These are phyloP conservation scores for Pyrgus malvae DNA, from an alignment of 2,888 invertebrate species.

Conservation along the genomic window DNA sequence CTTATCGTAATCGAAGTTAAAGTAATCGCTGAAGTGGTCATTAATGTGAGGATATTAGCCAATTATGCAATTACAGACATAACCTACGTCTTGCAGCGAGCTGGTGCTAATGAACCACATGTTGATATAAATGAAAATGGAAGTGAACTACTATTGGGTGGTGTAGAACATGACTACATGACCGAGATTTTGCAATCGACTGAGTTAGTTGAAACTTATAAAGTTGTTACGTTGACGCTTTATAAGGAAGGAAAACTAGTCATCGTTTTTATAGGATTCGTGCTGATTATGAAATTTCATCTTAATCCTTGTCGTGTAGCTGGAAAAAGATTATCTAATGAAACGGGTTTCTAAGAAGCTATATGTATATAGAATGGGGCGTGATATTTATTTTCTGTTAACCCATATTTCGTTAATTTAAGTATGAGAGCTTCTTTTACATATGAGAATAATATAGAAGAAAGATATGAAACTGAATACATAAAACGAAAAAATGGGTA, in stretches of 20 bases:
- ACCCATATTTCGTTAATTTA: no score
- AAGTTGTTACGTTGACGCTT: not conserved
- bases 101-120: constrained; percentile 22
- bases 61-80: constrained; percentile 21
- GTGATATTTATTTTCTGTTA: no score
- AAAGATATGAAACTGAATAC: no score
- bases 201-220: constrained; percentile 4
- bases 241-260: constrained; percentile 7
- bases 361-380: no score
- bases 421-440: no score
- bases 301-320: not conserved
- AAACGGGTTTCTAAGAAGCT: no score
- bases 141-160: constrained; percentile 15
- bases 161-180: constrained; percentile 7
- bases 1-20: constrained; percentile 13
- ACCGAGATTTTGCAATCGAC: constrained; percentile 6
- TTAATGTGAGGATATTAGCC: constrained; percentile 19
- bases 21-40: not conserved
- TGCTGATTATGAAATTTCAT: not conserved
- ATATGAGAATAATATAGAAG: no score
- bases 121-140: constrained; percentile 23
- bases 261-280: not conserved
- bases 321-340: not conserved
- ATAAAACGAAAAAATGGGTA: no score
- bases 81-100: constrained; percentile 9